Conservation (phyloP, 2,797 vertebrate genomes). For the Gobionotothen gibberifrons region DNA sequence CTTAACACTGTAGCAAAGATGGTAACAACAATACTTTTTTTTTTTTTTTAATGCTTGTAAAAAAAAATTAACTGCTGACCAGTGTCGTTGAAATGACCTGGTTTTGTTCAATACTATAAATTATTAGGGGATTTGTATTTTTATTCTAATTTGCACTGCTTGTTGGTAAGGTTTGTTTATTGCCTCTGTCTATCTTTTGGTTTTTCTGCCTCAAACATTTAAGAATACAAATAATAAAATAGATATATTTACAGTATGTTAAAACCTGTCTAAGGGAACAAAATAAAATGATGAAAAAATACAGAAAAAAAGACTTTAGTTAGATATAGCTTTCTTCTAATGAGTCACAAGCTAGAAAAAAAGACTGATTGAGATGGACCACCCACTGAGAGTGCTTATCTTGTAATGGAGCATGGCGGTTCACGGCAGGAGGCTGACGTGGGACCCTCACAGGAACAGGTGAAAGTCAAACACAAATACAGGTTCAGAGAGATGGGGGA, state of each 20-base stretch:
- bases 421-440: slow-evolving; percentile 58
- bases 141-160: not conserved
- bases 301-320: not conserved
- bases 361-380: slow-evolving; percentile 59
- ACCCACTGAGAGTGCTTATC: slow-evolving; percentile 72
- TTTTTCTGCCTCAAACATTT: not conserved
- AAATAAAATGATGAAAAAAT: not conserved
- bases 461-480: slow-evolving; percentile 80
- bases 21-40: not conserved
- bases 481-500: slow-evolving; percentile 57
- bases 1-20: not conserved
- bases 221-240: not conserved
- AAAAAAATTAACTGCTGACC: not conserved
- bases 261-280: not conserved
- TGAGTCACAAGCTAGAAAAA: not conserved
- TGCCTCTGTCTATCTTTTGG: not conserved
- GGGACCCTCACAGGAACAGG: slow-evolving; percentile 78
- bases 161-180: not conserved
- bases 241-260: not conserved
- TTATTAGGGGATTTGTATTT: not conserved
- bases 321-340: not conserved
- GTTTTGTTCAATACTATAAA: not conserved
- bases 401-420: slow-evolving; percentile 79
- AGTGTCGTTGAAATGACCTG: not conserved
- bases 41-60: not conserved